Evolutionary conservation across 2,888 invertebrate species (phyloP).

Genomic region (Alloscopus bannaensis): DNA sequence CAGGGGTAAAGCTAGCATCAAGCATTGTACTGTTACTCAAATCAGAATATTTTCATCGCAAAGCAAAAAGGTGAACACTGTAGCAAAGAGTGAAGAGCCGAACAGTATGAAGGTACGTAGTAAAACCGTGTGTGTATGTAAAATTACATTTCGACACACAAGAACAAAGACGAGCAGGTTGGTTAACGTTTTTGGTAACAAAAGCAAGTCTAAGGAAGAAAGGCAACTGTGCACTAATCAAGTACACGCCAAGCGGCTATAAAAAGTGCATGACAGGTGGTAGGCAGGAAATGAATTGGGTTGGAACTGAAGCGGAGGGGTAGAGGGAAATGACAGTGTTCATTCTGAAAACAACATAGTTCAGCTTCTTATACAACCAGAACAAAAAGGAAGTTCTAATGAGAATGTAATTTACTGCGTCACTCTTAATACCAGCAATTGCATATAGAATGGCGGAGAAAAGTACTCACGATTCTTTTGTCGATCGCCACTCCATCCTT

Average conservation of each 20-base stretch:
- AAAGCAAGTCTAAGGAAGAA: too few relatives aligned
- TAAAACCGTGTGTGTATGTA: too few relatives aligned
- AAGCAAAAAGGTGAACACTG: background rate
- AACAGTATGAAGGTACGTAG: background rate
- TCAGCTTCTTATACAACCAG: background rate
- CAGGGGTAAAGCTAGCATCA: too few relatives aligned
- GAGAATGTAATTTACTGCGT: constrained; percentile 25
- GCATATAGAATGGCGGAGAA: background rate
- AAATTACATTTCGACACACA: too few relatives aligned
- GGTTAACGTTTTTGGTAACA: constrained; percentile 51
- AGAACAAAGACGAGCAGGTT: constrained; percentile 20
- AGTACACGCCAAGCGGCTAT: background rate
- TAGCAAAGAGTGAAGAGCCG: background rate
- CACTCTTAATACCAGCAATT: constrained; percentile 3
- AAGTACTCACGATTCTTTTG: constrained; percentile 80
- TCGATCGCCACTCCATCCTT: constrained; percentile 82
- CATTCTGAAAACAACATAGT: constrained; percentile 11
- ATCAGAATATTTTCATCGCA: background rate
- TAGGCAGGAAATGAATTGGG: constrained; percentile 61
- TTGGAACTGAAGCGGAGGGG: constrained; percentile 36
- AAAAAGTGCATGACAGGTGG: constrained; percentile 61
- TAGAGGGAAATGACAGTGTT: constrained; percentile 25
- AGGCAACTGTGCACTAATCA: too few relatives aligned
- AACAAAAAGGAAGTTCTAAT: constrained; percentile 25
- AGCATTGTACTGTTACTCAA: background rate